These are phyloP conservation scores for Tetrax tetrax DNA, from an alignment of 2,113 vertebrate species.

Conservation along the genomic window DNA sequence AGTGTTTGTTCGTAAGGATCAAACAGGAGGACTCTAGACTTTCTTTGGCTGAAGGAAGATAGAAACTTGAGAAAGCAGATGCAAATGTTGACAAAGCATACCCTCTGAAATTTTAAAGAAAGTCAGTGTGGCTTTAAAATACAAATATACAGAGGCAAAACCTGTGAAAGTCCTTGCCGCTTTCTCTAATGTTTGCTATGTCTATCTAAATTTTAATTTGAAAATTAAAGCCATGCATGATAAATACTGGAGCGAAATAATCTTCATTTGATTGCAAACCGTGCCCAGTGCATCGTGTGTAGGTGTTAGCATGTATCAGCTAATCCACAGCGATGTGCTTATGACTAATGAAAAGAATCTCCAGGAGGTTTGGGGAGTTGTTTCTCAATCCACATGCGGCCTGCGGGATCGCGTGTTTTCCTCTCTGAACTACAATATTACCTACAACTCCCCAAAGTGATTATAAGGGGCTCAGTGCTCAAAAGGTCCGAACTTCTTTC, in stretches of 20 bases:
- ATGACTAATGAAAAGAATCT: constrained; percentile 55
- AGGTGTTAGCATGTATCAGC: constrained; percentile 24
- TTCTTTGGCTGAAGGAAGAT: constrained; percentile 11
- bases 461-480: constrained; percentile 11
- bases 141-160: constrained; percentile 27
- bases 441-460: neutral
- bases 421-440: neutral
- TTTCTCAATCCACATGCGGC: neutral
- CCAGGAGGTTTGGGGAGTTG: constrained; percentile 30
- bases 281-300: neutral
- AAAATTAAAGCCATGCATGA: constrained; percentile 56
- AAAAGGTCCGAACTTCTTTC: constrained; percentile 26
- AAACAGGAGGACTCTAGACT: neutral
- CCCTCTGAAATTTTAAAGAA: constrained; percentile 25
- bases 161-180: neutral
- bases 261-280: constrained; percentile 41
- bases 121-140: constrained; percentile 1
- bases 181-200: constrained; percentile 12
- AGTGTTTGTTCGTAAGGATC: neutral
- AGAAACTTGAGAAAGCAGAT: neutral
- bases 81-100: constrained; percentile 14
- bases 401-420: neutral
- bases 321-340: constrained; percentile 42
- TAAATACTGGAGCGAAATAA: constrained; percentile 47
- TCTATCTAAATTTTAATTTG: constrained; percentile 63